Conservation (phyloP, 2,888 invertebrate genomes). For the Liposcelis brunnea region DNA sequence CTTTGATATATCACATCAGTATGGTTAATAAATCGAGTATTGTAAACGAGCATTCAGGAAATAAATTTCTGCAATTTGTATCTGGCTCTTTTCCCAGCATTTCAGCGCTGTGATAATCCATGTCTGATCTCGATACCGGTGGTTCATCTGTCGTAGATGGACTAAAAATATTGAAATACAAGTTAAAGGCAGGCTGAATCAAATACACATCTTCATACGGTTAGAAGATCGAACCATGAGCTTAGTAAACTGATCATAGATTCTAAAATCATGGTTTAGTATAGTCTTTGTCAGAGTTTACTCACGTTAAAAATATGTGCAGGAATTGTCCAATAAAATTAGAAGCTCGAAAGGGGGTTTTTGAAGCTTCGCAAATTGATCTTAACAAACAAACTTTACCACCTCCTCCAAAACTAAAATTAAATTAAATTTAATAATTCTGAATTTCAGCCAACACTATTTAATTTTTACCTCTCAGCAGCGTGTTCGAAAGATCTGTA, state of each 20-base stretch:
- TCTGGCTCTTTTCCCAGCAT: slow-evolving; percentile 38
- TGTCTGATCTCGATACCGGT: slow-evolving; percentile 44
- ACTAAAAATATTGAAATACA: slow-evolving; percentile 29
- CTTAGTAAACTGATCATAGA: too few relatives aligned
- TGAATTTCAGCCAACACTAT: neutral
- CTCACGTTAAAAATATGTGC: neutral
- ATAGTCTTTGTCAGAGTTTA: neutral
- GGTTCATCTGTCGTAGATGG: slow-evolving; percentile 52
- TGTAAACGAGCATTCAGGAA: slow-evolving; percentile 43
- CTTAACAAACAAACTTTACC: slow-evolving; percentile 18
- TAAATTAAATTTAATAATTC: neutral
- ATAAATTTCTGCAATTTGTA: slow-evolving; percentile 35
- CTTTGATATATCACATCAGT: neutral
- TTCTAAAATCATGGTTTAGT: neutral
- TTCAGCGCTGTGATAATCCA: slow-evolving; percentile 58
- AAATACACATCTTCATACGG: too few relatives aligned
- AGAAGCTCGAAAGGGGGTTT: slow-evolving; percentile 13
- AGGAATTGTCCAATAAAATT: neutral
- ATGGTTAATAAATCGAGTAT: slow-evolving; percentile 38
- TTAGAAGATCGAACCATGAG: too few relatives aligned
- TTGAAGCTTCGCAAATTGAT: slow-evolving; percentile 19
- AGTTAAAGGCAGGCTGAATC: too few relatives aligned
- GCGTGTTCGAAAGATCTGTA: neutral
- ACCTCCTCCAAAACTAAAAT: slow-evolving; percentile 15
- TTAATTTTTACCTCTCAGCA: neutral